A percentile compares a stretch with the other conserved stretches of the same genome.
phyloP scores from a whole-genome alignment of 2,113 vertebrate species.

The chimpanzee (Pan troglodytes) region DNA sequence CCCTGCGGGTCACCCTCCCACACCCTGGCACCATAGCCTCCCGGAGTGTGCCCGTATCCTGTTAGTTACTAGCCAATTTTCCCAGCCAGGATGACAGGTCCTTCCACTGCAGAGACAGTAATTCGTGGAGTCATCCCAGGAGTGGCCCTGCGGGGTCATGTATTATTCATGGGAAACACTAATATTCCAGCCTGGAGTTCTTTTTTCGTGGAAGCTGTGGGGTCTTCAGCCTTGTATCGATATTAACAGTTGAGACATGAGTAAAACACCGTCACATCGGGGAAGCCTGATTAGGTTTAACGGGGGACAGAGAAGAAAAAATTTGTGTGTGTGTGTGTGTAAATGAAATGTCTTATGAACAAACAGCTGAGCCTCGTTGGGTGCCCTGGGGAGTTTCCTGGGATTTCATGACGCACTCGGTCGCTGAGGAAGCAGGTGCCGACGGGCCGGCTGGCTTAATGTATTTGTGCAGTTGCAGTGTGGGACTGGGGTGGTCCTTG shows the following conservation, averaged over 20 bases:
- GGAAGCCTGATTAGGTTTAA: background rate
- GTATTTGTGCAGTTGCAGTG: background rate
- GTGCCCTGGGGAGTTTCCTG: background rate
- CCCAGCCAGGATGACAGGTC: background rate
- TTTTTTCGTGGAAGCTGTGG: slow-evolving; percentile 23
- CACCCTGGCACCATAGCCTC: background rate
- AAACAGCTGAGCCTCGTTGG: fast-evolving
- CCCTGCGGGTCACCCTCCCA: background rate
- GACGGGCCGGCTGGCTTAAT: background rate
- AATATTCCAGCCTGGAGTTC: slow-evolving; percentile 32
- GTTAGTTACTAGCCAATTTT: background rate
- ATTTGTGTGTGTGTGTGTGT: too few relatives aligned
- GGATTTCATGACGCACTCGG: background rate
- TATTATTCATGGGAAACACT: slow-evolving; percentile 71
- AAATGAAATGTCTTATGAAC: background rate
- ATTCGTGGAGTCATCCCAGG: background rate
- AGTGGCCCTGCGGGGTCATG: slow-evolving; percentile 44
- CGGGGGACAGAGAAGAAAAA: background rate
- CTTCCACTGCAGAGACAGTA: background rate
- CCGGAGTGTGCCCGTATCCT: too few relatives aligned
- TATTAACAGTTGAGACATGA: background rate
- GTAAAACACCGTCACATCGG: fast-evolving
- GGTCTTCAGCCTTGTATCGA: background rate
- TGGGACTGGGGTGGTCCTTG: background rate
- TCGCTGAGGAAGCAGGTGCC: background rate